phyloP scores from a whole-genome alignment of 35 echinoderm and acorn worm genomes.

The Lytechinus pictus region DNA sequence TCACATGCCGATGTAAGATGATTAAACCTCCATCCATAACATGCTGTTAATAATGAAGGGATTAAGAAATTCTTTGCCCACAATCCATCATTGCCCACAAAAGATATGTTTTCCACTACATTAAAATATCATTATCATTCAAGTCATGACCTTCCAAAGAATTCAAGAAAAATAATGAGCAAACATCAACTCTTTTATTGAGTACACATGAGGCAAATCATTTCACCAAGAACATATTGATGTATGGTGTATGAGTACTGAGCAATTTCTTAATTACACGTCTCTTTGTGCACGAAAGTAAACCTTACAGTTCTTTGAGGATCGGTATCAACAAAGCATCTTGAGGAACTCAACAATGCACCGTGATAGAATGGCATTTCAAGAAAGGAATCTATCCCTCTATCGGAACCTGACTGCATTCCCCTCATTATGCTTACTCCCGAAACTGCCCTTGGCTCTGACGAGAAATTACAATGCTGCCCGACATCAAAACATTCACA shows the following conservation, averaged over 20 bases:
- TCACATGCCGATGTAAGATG: background rate
- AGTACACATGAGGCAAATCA: background rate
- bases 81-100: background rate
- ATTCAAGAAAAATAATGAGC: background rate
- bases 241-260: background rate
- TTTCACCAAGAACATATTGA: background rate
- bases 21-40: background rate
- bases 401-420: background rate
- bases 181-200: background rate
- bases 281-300: background rate
- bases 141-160: background rate
- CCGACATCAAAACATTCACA: slow-evolving; percentile 3
- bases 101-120: background rate
- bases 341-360: background rate
- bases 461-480: slow-evolving; percentile 10
- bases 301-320: background rate
- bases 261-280: slow-evolving; percentile 4
- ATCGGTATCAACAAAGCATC: background rate
- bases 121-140: background rate
- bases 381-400: background rate
- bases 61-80: background rate
- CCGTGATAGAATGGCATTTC: background rate
- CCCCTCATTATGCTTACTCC: background rate
- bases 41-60: background rate
- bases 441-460: background rate